These are phyloP conservation scores for Allacma fusca DNA, from an alignment of 2,888 invertebrate species.

Conservation along the genomic window DNA sequence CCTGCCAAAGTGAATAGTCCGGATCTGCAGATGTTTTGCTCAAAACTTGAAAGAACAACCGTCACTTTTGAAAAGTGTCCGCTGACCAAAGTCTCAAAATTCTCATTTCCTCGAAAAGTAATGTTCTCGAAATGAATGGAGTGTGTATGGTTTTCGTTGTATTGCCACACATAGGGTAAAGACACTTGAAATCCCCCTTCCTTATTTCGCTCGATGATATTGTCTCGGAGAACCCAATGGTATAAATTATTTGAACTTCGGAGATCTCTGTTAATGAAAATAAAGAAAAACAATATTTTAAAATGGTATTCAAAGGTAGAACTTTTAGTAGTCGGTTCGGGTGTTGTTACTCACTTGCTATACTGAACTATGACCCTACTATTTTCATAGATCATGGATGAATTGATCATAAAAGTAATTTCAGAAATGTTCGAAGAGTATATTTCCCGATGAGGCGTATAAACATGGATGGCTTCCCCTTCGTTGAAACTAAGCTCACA, in stretches of 20 bases:
- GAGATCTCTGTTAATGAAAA: conserved; percentile 74
- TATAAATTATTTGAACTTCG: conserved; percentile 96
- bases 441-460: conserved; percentile 86
- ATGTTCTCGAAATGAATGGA: conserved; percentile 86
- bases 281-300: background rate
- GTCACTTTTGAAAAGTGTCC: conserved; percentile 94
- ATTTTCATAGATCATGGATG: conserved; percentile 85
- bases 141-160: conserved; percentile 93
- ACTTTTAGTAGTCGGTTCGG: too few species aligned
- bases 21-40: conserved; percentile 81
- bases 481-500: conserved; percentile 83
- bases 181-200: conserved; percentile 87
- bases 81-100: conserved; percentile 84
- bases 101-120: conserved; percentile 84
- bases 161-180: conserved; percentile 94
- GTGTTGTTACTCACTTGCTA: too few species aligned
- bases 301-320: too few species aligned
- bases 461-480: conserved; percentile 81
- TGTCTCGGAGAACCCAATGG: conserved; percentile 90
- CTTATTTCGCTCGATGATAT: conserved; percentile 83
- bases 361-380: conserved; percentile 87
- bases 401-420: conserved; percentile 87
- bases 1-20: conserved; percentile 85
- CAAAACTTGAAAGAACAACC: conserved; percentile 83
- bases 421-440: conserved; percentile 87